A percentile compares a stretch with the other conserved stretches of the same genome.
phyloP scores from a whole-genome alignment of 2,113 vertebrate species.

The Osmerus eperlanus region DNA sequence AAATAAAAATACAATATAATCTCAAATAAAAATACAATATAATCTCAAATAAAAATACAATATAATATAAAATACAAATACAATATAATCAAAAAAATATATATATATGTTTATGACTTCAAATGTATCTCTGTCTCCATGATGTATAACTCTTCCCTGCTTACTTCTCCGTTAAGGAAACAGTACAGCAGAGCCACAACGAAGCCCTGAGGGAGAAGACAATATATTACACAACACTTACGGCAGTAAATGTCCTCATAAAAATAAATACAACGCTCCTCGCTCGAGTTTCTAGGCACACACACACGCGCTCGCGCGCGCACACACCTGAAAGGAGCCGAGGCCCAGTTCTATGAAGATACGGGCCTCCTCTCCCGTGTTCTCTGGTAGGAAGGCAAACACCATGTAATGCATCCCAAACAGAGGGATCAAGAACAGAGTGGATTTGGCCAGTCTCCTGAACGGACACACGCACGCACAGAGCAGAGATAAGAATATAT shows the following conservation, averaged over 20 bases:
- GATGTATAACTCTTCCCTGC: slow-evolving; percentile 34
- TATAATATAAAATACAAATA: no score
- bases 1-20: no score
- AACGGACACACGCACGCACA: slow-evolving; percentile 3
- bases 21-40: no score
- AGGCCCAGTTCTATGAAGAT: slow-evolving; percentile 87
- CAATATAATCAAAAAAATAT: no score
- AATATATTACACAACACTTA: background rate
- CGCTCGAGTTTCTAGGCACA: background rate
- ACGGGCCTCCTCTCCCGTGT: slow-evolving; percentile 77
- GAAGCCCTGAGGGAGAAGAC: slow-evolving; percentile 76
- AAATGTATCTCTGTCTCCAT: background rate
- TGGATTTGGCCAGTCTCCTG: slow-evolving; percentile 92
- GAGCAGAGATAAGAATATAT: background rate
- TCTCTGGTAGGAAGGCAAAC: slow-evolving; percentile 88
- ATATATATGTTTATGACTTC: background rate
- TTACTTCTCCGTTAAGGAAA: slow-evolving; percentile 92
- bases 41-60: no score
- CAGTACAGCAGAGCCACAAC: slow-evolving; percentile 90
- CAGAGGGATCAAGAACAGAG: slow-evolving; percentile 90
- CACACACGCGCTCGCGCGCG: slow-evolving; percentile 66
- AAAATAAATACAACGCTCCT: background rate
- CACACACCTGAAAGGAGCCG: slow-evolving; percentile 86
- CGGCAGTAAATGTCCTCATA: background rate
- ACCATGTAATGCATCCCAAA: slow-evolving; percentile 93